Conservation (phyloP, 2,888 invertebrate genomes). For the Cephus pygmeus region DNA sequence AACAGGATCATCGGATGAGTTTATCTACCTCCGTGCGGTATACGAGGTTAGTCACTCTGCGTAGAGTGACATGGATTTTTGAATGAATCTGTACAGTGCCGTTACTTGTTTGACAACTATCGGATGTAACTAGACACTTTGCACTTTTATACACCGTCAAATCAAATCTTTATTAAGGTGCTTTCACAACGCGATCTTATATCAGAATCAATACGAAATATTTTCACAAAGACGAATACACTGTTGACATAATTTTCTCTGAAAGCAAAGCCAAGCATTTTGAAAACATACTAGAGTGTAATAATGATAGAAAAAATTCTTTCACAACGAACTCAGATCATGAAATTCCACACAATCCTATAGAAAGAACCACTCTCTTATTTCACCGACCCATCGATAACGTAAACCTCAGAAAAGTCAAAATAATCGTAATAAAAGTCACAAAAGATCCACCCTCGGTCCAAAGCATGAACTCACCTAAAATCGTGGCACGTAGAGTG, state of each 20-base stretch:
- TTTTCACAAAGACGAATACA: neutral
- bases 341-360: constrained; percentile 22
- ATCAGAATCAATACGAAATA: neutral
- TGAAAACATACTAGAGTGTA: neutral
- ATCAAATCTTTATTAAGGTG: neutral
- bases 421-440: neutral
- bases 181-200: neutral
- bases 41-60: neutral
- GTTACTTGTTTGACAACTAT: neutral
- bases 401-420: neutral
- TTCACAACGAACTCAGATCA: constrained; percentile 19
- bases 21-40: neutral
- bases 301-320: neutral
- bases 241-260: neutral
- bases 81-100: neutral
- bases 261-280: neutral
- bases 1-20: neutral
- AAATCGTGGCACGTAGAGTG: neutral
- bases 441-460: neutral
- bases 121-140: neutral
- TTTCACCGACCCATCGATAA: neutral
- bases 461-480: neutral
- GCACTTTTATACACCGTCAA: neutral
- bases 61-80: neutral
- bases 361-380: neutral